Percentiles rank a stretch among this genome's conserved stretches.
Conservation (phyloP, 1,140 invertebrate species). For the Bilobella aurantiaca region DNA sequence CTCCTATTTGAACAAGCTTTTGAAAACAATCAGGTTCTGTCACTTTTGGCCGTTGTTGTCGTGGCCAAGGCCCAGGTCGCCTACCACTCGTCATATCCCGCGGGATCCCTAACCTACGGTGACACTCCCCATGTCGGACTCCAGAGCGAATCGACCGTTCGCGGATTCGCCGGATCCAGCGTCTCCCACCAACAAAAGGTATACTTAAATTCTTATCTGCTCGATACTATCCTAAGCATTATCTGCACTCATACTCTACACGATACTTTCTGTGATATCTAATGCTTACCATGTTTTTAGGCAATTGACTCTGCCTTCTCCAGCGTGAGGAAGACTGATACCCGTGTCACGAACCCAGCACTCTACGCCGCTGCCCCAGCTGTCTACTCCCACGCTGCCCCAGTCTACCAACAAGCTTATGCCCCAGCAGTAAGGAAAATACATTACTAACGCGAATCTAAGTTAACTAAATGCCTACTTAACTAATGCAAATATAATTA, state of each 20-base stretch:
- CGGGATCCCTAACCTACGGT: not conserved
- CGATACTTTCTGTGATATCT: too few species aligned
- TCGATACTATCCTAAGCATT: too few species aligned
- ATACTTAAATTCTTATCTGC: not conserved
- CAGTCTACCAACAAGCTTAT: conserved; percentile 8
- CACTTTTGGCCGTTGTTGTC: too few species aligned
- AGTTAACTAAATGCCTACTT: too few species aligned
- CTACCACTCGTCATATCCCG: too few species aligned
- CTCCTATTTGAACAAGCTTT: too few species aligned
- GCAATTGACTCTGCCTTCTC: conserved; percentile 13
- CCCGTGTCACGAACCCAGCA: conserved; percentile 14
- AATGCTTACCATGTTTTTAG: not conserved
- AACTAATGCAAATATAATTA: too few species aligned
- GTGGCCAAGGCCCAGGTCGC: too few species aligned
- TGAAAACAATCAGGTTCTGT: too few species aligned
- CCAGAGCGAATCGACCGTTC: conserved; percentile 6
- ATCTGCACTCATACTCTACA: too few species aligned
- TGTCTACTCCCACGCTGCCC: not conserved
- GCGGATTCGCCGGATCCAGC: conserved; percentile 13
- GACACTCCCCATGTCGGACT: conserved; percentile 7
- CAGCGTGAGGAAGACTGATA: conserved; percentile 13
- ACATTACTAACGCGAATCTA: too few species aligned
- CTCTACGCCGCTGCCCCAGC: conserved; percentile 4
- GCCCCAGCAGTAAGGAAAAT: too few species aligned
- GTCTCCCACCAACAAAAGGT: conserved; percentile 16